Evolutionary conservation across 2,888 invertebrate genomes (phyloP), one percentile per base, ranked within the genome.

Genomic region (Chaitophorus viminalis): DNA sequence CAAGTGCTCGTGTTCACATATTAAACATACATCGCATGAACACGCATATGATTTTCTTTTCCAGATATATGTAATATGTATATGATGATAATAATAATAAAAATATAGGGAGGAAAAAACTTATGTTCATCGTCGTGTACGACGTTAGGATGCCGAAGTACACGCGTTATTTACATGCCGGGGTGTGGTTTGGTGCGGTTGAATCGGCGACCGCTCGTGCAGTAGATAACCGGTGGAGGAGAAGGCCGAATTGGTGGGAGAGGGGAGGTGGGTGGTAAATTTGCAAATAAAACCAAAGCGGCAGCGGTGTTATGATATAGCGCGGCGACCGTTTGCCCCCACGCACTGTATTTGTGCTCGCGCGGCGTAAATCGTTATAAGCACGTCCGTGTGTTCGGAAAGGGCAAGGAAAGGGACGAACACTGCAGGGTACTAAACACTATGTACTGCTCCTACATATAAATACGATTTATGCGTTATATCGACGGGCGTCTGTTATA

Each of bases 391-490:
- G 54, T 31, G 29, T 77, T 75, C 29, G 78, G 33, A n/a, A 17
- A 70, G 54, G 21, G 78, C 78, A 46, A 52, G 46, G 39, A 75
- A 46, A 60, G 52, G 78, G 54, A 78, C 78, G 60, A 4, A 18
- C 60, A 18, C 18, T 17, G 78, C n/a, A n/a, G n/a, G n/a, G n/a
- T n/a, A n/a, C n/a, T n/a, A n/a, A 60, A 29, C 6, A 25, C 74
- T 18, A 31, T 74, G 11, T 65, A 60, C 60, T 25, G 60, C 60
- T 60, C 25, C 25, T 60, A 60, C 25, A 65, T 70, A 70, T 70
- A 70, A 70, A 70, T 33, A 74, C 39, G 72, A 86, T 86, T 86
- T 86, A 86, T 86, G 86, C 36, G 39, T n/a, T n/a, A 75, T 39
- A 54, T 83, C 75, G 60, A 75, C 39, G 83, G 60, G 65, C 77